phyloP scores from a whole-genome alignment of 2,797 vertebrate species.

The Siniperca scherzeri region DNA sequence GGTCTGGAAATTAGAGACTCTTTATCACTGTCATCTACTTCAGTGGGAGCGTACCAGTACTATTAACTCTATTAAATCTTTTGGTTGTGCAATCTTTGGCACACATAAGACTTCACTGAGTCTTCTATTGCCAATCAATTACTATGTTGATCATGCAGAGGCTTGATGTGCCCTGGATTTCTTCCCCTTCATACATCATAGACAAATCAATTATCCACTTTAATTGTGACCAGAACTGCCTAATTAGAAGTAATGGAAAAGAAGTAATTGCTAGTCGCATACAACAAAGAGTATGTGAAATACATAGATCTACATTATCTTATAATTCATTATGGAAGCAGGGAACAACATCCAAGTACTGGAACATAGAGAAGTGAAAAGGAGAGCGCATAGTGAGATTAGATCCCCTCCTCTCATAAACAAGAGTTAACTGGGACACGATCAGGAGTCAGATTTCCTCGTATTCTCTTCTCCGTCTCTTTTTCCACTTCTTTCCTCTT shows the following conservation, averaged over 20 bases:
- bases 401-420: constrained; percentile 79
- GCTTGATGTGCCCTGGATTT: constrained; percentile 38
- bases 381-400: constrained; percentile 59
- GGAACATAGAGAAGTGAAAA: constrained; percentile 40
- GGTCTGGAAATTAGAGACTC: constrained; percentile 54
- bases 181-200: constrained; percentile 30
- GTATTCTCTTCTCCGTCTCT: constrained; percentile 82
- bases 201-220: constrained; percentile 56
- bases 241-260: constrained; percentile 42
- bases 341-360: constrained; percentile 5
- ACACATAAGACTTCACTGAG: constrained; percentile 23
- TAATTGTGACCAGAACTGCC: constrained; percentile 18
- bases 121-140: constrained; percentile 66
- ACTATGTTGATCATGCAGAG: constrained; percentile 43
- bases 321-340: neutral
- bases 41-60: constrained; percentile 44
- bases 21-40: constrained; percentile 57
- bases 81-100: constrained; percentile 58
- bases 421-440: constrained; percentile 81
- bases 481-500: constrained; percentile 83
- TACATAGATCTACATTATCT: constrained; percentile 6
- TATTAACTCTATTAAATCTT: constrained; percentile 70
- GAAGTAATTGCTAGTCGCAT: neutral
- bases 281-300: constrained; percentile 19
- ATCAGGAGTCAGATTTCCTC: constrained; percentile 87